Conservation (phyloP, 2,888 invertebrate genomes). For the Mechanitis messenoides region DNA sequence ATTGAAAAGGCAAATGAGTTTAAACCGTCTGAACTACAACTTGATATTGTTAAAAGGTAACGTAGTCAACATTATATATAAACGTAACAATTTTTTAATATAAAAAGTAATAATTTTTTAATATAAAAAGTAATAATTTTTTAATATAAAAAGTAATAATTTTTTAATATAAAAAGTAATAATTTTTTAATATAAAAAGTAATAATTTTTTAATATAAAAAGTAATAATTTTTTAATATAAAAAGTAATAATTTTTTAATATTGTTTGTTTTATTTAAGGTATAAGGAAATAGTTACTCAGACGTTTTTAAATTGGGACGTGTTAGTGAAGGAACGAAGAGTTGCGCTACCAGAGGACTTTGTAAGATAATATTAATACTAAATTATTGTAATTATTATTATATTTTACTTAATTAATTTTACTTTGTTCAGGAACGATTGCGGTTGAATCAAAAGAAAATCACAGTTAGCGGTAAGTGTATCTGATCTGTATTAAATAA, state of each 20-base stretch:
- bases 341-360: slow-evolving; percentile 52
- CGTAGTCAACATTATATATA: neutral
- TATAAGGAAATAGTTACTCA: slow-evolving; percentile 43
- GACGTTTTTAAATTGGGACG: slow-evolving; percentile 46
- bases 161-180: no score
- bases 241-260: no score
- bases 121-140: no score
- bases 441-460: slow-evolving; percentile 12
- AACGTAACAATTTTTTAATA: no score
- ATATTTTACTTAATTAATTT: neutral
- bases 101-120: no score
- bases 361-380: slow-evolving; percentile 43
- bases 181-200: no score
- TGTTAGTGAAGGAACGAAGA: slow-evolving; percentile 37
- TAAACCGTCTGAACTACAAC: slow-evolving; percentile 38
- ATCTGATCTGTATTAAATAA: neutral
- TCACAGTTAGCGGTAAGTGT: slow-evolving; percentile 9
- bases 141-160: no score
- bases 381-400: neutral
- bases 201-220: no score
- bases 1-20: slow-evolving; percentile 26
- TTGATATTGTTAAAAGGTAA: slow-evolving; percentile 40
- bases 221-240: no score
- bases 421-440: slow-evolving; percentile 20
- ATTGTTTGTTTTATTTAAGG: slow-evolving; percentile 29